Conservation (phyloP, 92 coral and sea anemone species). For the Parazoanthus darwini region DNA sequence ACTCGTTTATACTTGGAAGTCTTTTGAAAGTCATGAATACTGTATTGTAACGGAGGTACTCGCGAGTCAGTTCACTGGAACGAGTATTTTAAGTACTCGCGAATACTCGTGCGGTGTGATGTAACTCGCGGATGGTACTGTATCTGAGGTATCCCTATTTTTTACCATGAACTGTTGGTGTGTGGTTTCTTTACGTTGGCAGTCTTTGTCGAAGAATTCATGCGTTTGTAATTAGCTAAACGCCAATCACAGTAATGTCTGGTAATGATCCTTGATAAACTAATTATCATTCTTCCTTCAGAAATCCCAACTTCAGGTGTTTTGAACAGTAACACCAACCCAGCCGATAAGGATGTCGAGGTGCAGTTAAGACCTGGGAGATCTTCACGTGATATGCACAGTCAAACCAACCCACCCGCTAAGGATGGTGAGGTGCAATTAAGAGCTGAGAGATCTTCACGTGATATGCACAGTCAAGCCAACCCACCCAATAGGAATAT, state of each 20-base stretch:
- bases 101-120: too few species aligned
- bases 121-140: background rate
- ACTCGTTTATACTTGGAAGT: too few species aligned
- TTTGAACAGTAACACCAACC: background rate
- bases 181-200: background rate
- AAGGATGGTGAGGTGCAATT: background rate
- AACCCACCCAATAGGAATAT: background rate
- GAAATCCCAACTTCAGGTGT: conserved; percentile 11
- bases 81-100: too few species aligned
- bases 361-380: background rate
- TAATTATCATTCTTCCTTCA: background rate
- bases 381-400: background rate
- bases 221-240: too few species aligned
- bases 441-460: background rate
- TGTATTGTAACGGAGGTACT: too few species aligned
- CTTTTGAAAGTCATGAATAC: too few species aligned
- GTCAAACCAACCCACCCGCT: background rate
- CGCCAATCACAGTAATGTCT: too few species aligned
- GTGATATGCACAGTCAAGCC: background rate
- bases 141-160: background rate
- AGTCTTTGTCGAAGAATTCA: background rate
- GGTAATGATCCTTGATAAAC: background rate
- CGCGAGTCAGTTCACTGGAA: too few species aligned
- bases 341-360: background rate
- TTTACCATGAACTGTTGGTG: background rate